Conservation (phyloP, 2,113 vertebrate species). For the Merops nubicus region DNA sequence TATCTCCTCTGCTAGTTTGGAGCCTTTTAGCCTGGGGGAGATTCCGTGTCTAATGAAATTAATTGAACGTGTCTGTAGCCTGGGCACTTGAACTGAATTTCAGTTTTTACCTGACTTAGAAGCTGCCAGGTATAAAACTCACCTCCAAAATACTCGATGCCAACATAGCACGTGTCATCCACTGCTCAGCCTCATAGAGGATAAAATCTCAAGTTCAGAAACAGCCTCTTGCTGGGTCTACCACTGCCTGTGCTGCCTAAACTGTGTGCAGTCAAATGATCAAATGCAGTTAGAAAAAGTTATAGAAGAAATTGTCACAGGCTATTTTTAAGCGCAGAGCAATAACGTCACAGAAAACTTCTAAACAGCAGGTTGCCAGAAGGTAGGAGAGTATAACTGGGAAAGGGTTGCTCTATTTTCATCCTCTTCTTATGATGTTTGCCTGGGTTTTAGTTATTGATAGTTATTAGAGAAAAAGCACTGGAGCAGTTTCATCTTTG, state of each 20-base stretch:
- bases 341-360: background rate
- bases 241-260: background rate
- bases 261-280: background rate
- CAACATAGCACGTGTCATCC: accelerated
- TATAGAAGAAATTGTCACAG: background rate
- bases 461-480: background rate
- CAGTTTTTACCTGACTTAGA: background rate
- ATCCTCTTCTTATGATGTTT: background rate
- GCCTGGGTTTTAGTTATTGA: background rate
- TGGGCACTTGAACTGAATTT: constrained; percentile 33
- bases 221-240: background rate
- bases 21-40: constrained; percentile 44
- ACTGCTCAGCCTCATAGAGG: background rate
- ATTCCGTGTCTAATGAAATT: constrained; percentile 61
- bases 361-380: background rate
- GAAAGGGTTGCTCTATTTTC: background rate
- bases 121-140: background rate
- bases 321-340: background rate
- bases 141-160: background rate
- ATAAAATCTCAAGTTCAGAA: background rate
- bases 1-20: constrained; percentile 52
- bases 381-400: background rate
- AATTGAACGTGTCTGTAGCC: constrained; percentile 42
- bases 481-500: background rate
- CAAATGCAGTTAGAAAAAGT: background rate